Conservation (phyloP, 2,797 vertebrate genomes). For the Schizopygopsis malacanthus region DNA sequence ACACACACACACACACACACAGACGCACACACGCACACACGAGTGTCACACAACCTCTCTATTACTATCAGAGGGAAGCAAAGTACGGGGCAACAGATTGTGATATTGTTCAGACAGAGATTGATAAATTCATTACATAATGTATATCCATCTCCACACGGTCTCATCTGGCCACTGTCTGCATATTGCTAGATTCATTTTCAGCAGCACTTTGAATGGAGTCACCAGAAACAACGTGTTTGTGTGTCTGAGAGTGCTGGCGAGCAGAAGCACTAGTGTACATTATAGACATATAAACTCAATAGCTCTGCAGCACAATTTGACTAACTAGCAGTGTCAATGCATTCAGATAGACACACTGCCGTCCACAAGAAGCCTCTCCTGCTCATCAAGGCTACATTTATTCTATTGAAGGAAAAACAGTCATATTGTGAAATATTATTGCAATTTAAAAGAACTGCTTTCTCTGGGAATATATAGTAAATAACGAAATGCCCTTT, state of each 20-base stretch:
- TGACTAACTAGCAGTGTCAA: not conserved
- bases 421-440: not conserved
- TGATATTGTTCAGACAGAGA: conserved; percentile 15
- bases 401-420: not conserved
- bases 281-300: conserved; percentile 20
- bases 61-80: conserved; percentile 6
- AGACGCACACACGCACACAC: not conserved
- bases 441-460: not conserved
- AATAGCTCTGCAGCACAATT: not conserved
- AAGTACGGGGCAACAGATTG: conserved; percentile 11
- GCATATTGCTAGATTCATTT: conserved; percentile 3
- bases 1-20: not conserved
- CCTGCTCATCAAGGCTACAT: not conserved
- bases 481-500: not conserved
- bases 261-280: not conserved
- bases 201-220: not conserved
- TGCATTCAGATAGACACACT: not conserved
- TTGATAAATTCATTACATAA: conserved; percentile 28
- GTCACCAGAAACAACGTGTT: not conserved
- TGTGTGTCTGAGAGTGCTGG: not conserved
- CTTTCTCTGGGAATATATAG: not conserved
- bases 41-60: not conserved
- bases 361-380: not conserved
- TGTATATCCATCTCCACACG: not conserved
- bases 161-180: conserved; percentile 13